Evolutionary conservation across 2,797 vertebrate species (phyloP).

Genomic region (Aulostomus chinensis): DNA sequence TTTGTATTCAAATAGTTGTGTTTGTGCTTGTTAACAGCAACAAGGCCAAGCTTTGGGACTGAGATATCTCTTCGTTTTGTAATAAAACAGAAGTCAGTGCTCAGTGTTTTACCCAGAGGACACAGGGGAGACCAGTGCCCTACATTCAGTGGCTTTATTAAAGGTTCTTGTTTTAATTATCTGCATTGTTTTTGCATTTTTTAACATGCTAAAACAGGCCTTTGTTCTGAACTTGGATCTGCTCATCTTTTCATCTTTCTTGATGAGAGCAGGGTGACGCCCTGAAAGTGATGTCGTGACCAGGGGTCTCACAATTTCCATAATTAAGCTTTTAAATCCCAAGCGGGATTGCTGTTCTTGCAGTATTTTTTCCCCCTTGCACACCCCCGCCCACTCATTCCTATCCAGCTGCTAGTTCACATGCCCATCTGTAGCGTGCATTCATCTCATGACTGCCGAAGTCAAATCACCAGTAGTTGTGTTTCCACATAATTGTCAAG

Average conservation of each 20-base stretch:
- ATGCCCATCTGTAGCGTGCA: no score
- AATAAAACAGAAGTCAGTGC: constrained; percentile 32
- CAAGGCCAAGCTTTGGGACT: constrained; percentile 29
- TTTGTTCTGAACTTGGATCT: constrained; percentile 24
- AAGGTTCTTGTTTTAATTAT: constrained; percentile 36
- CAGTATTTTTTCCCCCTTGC: no score
- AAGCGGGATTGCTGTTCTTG: no score
- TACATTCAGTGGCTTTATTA: constrained; percentile 48
- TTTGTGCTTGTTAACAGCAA: constrained; percentile 38
- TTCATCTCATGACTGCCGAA: no score
- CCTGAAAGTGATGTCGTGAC: neutral
- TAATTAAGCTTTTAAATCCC: no score
- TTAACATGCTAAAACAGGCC: constrained; percentile 10
- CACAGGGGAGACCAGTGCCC: no score
- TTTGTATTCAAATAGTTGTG: constrained; percentile 46
- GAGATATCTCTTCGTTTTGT: constrained; percentile 33
- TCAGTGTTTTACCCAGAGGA: no score
- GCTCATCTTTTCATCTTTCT: constrained; percentile 1
- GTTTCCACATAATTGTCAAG: no score
- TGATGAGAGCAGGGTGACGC: constrained; percentile 2
- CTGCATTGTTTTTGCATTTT: constrained; percentile 43
- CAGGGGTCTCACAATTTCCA: no score
- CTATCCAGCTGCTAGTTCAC: no score
- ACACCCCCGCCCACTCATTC: no score
- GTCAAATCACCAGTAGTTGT: no score